Evolutionary conservation across 2,113 vertebrate species (phyloP).

Genomic region (Machaerirhynchus nigripectus): DNA sequence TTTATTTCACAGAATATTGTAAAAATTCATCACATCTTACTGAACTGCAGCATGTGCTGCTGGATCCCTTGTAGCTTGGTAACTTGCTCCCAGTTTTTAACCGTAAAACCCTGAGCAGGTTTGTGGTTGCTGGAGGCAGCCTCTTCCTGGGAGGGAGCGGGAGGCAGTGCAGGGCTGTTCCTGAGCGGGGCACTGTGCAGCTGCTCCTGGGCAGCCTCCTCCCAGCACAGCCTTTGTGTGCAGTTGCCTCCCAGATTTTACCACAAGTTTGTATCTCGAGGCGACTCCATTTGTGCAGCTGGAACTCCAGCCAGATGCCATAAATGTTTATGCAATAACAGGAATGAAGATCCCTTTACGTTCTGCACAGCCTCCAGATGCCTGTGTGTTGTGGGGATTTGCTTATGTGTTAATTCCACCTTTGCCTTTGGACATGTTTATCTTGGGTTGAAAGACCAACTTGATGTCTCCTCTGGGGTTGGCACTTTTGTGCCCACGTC

Average conservation of each 20-base stretch:
- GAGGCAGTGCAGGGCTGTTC: background rate
- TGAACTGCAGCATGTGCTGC: background rate
- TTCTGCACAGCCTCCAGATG: background rate
- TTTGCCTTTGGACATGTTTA: background rate
- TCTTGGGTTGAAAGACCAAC: background rate
- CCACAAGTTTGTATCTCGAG: background rate
- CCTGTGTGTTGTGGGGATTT: background rate
- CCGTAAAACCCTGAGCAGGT: background rate
- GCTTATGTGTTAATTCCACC: background rate
- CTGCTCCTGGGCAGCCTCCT: background rate
- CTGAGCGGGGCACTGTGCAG: background rate
- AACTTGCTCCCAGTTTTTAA: background rate
- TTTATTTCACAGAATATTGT: background rate
- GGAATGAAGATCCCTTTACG: background rate
- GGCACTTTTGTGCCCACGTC: background rate
- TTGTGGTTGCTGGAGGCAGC: background rate
- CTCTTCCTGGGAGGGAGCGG: fast-evolving
- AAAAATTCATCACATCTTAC: background rate
- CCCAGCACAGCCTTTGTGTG: background rate
- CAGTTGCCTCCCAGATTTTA: background rate
- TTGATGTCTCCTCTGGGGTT: background rate
- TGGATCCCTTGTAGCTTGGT: background rate
- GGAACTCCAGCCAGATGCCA: background rate
- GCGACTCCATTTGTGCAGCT: background rate
- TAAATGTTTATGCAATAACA: background rate